phyloP scores from a whole-genome alignment of 1,140 invertebrate genomes.

The Vanessa atalanta region DNA sequence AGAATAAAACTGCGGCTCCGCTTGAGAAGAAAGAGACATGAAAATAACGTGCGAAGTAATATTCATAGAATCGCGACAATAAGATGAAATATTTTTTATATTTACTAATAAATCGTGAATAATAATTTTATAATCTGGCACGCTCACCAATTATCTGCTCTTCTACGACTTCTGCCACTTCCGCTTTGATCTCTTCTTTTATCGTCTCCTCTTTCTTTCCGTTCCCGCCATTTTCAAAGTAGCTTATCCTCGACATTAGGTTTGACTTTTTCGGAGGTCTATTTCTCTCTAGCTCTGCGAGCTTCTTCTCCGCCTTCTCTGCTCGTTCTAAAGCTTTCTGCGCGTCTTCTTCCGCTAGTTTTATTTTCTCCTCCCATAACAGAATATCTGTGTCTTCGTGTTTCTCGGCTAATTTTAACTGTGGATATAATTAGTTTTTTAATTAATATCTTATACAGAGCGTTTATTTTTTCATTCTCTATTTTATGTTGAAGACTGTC shows the following conservation, averaged over 20 bases:
- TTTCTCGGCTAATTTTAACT: constrained; percentile 85
- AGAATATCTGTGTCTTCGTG: constrained; percentile 85
- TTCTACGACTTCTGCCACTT: constrained; percentile 22
- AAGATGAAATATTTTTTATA: too few relatives aligned
- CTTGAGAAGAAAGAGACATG: too few relatives aligned
- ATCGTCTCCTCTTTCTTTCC: constrained; percentile 44
- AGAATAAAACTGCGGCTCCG: too few relatives aligned
- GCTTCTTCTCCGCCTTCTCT: constrained; percentile 82
- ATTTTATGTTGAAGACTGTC: too few relatives aligned
- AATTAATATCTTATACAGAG: too few relatives aligned
- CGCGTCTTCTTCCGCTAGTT: constrained; percentile 85
- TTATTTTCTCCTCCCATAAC: constrained; percentile 86
- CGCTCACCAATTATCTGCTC: constrained; percentile 45
- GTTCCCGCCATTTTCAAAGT: constrained; percentile 65
- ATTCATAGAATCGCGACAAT: too few relatives aligned
- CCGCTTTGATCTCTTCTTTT: constrained; percentile 40
- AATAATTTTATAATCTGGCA: too few relatives aligned
- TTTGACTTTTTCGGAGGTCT: constrained; percentile 52
- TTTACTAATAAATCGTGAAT: too few relatives aligned
- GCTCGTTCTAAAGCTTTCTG: constrained; percentile 83
- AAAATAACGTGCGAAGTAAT: too few relatives aligned
- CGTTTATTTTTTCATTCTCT: too few relatives aligned
- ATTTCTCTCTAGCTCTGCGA: constrained; percentile 81
- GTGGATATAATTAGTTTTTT: constrained; percentile 47
- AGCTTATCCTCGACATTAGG: constrained; percentile 69